Evolutionary conservation across 2,797 vertebrate genomes (phyloP), one percentile per base, ranked within the genome.

Genomic region (Macrochelys suwanniensis): DNA sequence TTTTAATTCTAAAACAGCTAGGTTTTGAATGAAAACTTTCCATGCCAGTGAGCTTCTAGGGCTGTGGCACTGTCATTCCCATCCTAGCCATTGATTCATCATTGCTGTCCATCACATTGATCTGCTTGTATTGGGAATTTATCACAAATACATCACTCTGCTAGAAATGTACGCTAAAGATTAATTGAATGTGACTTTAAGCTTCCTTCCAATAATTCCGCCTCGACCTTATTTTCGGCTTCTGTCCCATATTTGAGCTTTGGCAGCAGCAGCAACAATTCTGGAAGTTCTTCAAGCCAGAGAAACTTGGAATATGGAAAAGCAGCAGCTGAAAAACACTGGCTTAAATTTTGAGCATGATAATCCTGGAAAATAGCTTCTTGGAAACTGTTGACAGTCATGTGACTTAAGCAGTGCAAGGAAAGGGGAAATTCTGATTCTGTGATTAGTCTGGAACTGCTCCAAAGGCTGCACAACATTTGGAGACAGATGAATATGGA

Each of bases 191-290:
- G 0, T 17, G 8, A 21, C 50, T 54, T 71, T 1, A 25, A 1
- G 80, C 57, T 88, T 74, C 11, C 23, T 65, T 65, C 33, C 61
- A 65, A 19, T n/a, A 45, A 74, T 42, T 42, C 21, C 23, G 56
- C 88, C 77, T 84, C 28, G 0, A 0, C 0, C n/a, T 0, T 0
- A 50, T 77, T 76, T 49, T 88, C 7, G 56, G 47, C 57, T 81
- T 53, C 1, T 1, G 42, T 74, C 42, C 23, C 21, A 50, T 68
- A 81, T 0, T 0, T 82, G 87, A 83, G 21, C 37, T 28, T 3
- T n/a, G 61, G 3, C 31, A 13, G n/a, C 25, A 11, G 0, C 6
- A 59, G 89, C 12, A 1, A n/a, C 57, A 71, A 77, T 83, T 45
- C 90, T 47, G 82, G 74, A 74, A 77, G 42, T 51, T 51, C 33